Evolutionary conservation across 2,797 vertebrate species (phyloP), one percentile per base, ranked within the genome.

Genomic region (Loriculus beryllinus): DNA sequence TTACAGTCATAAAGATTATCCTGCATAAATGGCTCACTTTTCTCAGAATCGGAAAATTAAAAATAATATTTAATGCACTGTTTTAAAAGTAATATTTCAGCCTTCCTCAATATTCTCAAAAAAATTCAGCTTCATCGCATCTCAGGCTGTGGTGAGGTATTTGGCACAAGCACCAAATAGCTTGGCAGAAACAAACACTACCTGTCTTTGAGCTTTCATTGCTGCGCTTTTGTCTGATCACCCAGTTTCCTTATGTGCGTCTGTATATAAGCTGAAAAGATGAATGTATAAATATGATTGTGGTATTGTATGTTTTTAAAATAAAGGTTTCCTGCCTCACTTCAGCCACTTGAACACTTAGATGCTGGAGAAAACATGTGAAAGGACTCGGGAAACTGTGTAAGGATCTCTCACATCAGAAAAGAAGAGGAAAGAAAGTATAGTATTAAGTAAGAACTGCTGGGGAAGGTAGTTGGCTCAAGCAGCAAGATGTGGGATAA

Each of bases 31-130:
- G 3, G 22, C 12, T 56, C 35, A 29, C 35, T 93, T 89, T 88
- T 75, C 48, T 86, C 20, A 82, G 19, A 63, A 47, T 43, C 28
- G 82, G 37, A 87, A 85, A 59, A 85, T 82, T 22, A 60, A 72
- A 80, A 70, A 33, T 31, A 87, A 37, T 51, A 71, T 70, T 72
- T 67, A 59, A 62, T 51, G 10, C 3, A 29, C 40, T 33, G 3
- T 42, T 86, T 68, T 74, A 82, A 70, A 6, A 23, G 9, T n/a
- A 37, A 48, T 26, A 10, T 70, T 91, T 16, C 71, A 83, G 37
- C 25, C 20, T 85, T 80, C 28, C 43, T 64, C 37, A n/a, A 0
- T 28, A 25, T 56, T 87, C 26, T 85, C 52, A 33, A 60, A 70
- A 87, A 43, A 7, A 12, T 67, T 90, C 52, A 22, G 28, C 35